Base-by-base conservation (phyloP, 2,113 vertebrate genomes). In the Eretmochelys imbricata region DNA sequence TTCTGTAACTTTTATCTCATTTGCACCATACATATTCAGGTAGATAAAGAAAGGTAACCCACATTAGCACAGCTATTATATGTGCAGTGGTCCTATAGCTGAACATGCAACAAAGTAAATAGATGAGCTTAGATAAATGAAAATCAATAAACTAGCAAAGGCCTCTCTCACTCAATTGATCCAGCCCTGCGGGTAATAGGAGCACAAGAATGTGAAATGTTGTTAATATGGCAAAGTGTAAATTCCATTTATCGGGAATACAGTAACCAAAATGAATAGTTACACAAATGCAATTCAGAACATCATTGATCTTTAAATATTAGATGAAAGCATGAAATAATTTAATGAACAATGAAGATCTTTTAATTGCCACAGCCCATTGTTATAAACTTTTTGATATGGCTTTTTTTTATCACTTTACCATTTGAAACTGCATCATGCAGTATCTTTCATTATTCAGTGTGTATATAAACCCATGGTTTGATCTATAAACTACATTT, bases 121-220 rank as follows among this genome's bases (percentile, higher is more conserved):
- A 96, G 96, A 97, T 88, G 95, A 95, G 96, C 94, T 93, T 94
- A 93, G 96, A 91, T 97, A 98, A 98, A 98, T 95, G 97, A 98
- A 98, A 98, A 98, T 98, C 98, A 89, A 98, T 98, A 97, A 92
- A 87, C 87, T 84, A 57, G 53, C 97, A 96, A 98, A 98, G 95
- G 93, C 93, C 91, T 90, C 97, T 98, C 95, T 94, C 79, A 38
- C 90, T 51, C 46, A 88, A 98, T 98, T 97, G 98, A 98, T 98
- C 98, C 96, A 88, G 88, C 95, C 95, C 94, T 92, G 89, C 14
- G 65, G 97, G 97, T 98, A 98, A 98, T 91, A 95, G 96, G 59
- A 93, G 25, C 80, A 95, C 96, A 92, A 95, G 93, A 97, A 91
- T 89, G 94, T 89, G 87, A 85, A 96, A 95, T 6, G 82, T 78